Base-by-base conservation (phyloP, 2,113 vertebrate genomes). In the Tursiops truncatus region DNA sequence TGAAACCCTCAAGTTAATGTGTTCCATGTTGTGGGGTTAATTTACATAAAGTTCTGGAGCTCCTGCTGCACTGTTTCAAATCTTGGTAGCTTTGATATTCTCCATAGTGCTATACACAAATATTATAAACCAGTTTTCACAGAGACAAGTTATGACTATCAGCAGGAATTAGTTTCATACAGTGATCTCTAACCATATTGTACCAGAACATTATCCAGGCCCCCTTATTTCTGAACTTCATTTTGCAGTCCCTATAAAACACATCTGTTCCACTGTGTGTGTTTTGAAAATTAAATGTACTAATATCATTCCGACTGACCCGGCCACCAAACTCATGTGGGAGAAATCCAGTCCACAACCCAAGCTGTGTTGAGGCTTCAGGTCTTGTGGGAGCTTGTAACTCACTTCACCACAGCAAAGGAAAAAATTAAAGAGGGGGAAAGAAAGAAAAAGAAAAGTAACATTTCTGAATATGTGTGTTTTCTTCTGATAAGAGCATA, bases 1-100 rank as follows among this genome's bases (percentile, higher is more conserved):
- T 95, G 4, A 97, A 98, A 96, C 68, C 98, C 94, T 93, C 97
- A 85, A 97, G 87, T 38, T 96, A 98, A 97, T 98, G 25, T 93
- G 83, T 97, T 98, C 97, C 97, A 94, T 93, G 86, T 91, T 98
- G 83, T 86, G 9, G 41, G 93, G 65, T 21, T 98, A 76, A 97
- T 98, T 91, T 65, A 96, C 96, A 62, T 98, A 96, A 93, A 50
- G 71, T 89, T 91, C 87, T 95, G 94, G 90, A 95, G 90, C 91
- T 97, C 92, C 96, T 89, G 91, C 96, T 97, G 77, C 18, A 92
- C 68, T 77, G 73, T 90, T 98, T 98, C 92, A 88, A 96, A 90
- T 87, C 80, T 96, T 88, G 62, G 95, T 96, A 97, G 91, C 96
- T 95, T 97, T 97, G 96, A 97, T 98, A 97, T 68, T 96, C 92